Evolutionary conservation across 2,797 vertebrate genomes (phyloP).

Genomic region (Coregonus suidteri): DNA sequence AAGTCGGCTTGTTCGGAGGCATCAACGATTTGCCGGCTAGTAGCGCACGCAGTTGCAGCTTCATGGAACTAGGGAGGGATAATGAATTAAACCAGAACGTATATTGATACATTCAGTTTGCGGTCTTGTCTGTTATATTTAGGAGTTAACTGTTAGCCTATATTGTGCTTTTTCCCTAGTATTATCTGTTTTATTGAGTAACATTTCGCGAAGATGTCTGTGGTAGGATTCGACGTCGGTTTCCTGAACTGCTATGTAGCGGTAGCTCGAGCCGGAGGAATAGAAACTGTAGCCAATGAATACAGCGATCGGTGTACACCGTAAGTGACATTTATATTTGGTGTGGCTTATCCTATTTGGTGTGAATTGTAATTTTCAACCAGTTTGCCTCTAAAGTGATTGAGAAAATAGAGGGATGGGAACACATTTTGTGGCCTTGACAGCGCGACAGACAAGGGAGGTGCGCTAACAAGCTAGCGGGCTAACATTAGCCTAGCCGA

Average conservation of each 20-base stretch:
- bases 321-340: slow-evolving; percentile 78
- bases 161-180: slow-evolving; percentile 30
- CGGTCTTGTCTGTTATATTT: neutral
- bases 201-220: slow-evolving; percentile 85
- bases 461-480: slow-evolving; percentile 22
- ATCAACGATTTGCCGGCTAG: slow-evolving; percentile 54
- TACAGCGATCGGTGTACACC: slow-evolving; percentile 97
- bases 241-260: slow-evolving; percentile 98
- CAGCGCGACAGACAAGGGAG: neutral
- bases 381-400: neutral
- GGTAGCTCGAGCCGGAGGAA: slow-evolving; percentile 94
- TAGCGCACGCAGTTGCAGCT: slow-evolving; percentile 54
- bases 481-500: slow-evolving; percentile 20
- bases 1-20: neutral
- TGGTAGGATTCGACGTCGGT: slow-evolving; percentile 95
- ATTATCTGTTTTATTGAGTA: slow-evolving; percentile 66
- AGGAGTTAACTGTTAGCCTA: neutral
- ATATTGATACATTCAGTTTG: slow-evolving; percentile 15
- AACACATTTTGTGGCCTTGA: slow-evolving; percentile 9
- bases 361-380: neutral
- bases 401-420: neutral
- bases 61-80: slow-evolving; percentile 66
- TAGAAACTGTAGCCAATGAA: slow-evolving; percentile 92
- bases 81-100: slow-evolving; percentile 45
- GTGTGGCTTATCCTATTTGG: neutral